These are phyloP conservation scores for Drosophila merina DNA, from an alignment of 2,888 invertebrate genomes.

Conservation along the genomic window DNA sequence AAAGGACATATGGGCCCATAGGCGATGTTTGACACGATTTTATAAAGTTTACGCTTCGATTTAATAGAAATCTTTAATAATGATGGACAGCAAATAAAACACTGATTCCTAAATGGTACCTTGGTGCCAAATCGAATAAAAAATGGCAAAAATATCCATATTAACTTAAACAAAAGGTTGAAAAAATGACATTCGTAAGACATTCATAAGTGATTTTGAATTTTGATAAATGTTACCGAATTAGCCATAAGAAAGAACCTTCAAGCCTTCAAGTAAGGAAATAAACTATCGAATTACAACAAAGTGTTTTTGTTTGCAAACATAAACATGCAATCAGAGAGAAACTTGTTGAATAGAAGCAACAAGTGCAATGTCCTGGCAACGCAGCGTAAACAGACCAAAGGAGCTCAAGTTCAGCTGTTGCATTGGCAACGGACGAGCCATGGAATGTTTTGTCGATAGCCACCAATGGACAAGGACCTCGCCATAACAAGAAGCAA, in stretches of 20 bases:
- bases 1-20: no score
- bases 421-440: conserved; percentile 70
- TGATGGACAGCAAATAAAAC: no score
- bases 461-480: conserved; percentile 43
- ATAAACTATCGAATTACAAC: background rate
- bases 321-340: background rate
- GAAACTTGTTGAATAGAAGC: conserved; percentile 44
- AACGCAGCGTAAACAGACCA: conserved; percentile 59
- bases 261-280: background rate
- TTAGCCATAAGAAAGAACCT: background rate
- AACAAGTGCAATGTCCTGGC: conserved; percentile 66
- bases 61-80: no score
- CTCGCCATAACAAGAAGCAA: conserved; percentile 24
- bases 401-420: conserved; percentile 73
- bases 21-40: no score
- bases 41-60: no score
- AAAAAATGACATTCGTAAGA: no score
- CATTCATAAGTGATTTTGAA: no score
- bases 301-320: background rate
- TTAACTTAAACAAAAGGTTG: no score
- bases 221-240: no score
- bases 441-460: conserved; percentile 67
- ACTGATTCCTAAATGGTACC: no score
- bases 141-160: no score
- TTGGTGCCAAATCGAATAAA: no score